These are phyloP conservation scores for Conus betulinus DNA, from an alignment of 1,140 invertebrate species.

Conservation along the genomic window DNA sequence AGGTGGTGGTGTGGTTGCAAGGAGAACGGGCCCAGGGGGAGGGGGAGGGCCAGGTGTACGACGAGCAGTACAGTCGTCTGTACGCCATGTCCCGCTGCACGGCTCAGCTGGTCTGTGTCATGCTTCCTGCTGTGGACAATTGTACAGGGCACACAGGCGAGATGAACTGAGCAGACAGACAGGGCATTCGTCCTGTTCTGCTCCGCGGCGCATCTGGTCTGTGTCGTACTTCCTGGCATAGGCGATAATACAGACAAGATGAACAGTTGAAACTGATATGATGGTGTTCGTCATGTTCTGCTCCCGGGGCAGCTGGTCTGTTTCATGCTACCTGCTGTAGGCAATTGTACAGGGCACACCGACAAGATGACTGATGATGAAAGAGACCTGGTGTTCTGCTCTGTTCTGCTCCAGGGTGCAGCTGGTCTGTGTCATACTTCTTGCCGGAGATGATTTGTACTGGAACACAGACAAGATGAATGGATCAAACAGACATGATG, in stretches of 20 bases:
- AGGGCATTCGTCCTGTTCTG: no score
- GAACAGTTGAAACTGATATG: no score
- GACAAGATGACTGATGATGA: neutral
- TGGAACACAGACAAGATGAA: no score
- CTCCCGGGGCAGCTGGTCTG: conserved; percentile 26
- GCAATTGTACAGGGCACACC: neutral
- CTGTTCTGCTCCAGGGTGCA: no score
- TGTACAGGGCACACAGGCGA: neutral
- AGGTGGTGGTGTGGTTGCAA: conserved; percentile 15
- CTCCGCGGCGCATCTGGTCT: no score
- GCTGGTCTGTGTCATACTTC: no score
- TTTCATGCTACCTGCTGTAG: conserved; percentile 1
- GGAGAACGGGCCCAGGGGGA: neutral
- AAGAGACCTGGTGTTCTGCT: no score
- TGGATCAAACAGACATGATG: neutral
- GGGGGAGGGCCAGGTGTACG: neutral
- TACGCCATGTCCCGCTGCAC: conserved; percentile 29
- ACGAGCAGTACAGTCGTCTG: conserved; percentile 15
- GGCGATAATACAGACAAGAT: no score
- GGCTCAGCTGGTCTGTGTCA: conserved; percentile 28
- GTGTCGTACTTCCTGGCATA: no score
- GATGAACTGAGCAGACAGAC: neutral
- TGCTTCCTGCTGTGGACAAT: conserved; percentile 11
- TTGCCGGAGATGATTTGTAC: no score
- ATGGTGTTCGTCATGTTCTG: conserved; percentile 2